phyloP scores from a whole-genome alignment of 2,113 vertebrate genomes.

The Elephas maximus region DNA sequence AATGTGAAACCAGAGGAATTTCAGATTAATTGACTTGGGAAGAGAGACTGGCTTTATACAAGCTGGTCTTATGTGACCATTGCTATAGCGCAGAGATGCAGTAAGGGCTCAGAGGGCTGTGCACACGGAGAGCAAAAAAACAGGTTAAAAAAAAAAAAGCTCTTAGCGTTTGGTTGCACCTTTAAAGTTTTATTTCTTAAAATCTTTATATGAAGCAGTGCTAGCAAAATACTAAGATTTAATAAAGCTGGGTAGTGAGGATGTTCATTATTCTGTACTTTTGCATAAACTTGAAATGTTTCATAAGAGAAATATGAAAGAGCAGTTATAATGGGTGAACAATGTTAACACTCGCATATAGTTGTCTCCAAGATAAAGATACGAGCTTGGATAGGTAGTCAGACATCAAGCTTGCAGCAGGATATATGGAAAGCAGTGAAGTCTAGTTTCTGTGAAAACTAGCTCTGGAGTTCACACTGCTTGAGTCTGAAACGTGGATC shows the following conservation, averaged over 20 bases:
- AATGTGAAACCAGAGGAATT: background rate
- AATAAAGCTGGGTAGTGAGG: background rate
- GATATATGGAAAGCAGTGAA: no score
- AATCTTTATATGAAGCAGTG: background rate
- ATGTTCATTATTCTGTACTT: background rate
- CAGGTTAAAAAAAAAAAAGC: background rate
- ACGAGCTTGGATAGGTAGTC: background rate
- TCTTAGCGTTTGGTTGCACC: background rate
- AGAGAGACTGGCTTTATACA: background rate
- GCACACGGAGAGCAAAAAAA: background rate
- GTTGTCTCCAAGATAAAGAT: background rate
- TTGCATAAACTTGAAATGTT: constrained; percentile 8
- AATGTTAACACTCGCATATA: background rate
- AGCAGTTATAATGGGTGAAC: background rate
- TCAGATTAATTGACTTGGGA: background rate
- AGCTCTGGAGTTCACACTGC: background rate
- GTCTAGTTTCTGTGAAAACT: background rate
- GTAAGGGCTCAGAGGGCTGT: background rate
- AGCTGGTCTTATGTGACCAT: background rate
- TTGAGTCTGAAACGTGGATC: background rate
- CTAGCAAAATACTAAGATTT: background rate
- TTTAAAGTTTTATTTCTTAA: constrained; percentile 28
- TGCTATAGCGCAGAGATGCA: background rate
- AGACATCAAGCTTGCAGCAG: background rate
- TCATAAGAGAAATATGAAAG: background rate